phyloP scores from a whole-genome alignment of 30 jellyfish, hydroid and myxozoan genomes.

The Turritopsis rubra region DNA sequence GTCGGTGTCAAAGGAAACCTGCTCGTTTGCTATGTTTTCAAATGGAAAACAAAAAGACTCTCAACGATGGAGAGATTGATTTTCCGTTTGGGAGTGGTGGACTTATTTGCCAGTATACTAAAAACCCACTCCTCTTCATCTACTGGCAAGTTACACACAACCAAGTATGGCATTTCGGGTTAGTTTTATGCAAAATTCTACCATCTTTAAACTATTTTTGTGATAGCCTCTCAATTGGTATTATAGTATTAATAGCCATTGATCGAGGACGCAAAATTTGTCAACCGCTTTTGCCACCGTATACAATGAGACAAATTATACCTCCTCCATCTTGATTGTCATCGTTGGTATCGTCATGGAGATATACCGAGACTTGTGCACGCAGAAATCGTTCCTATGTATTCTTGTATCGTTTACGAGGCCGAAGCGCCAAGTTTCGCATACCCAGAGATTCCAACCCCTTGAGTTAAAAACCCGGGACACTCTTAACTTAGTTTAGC shows the following conservation, averaged over 20 bases:
- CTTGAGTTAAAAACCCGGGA: too few relatives aligned
- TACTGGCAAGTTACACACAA: constrained; percentile 44
- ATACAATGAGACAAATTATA: constrained; percentile 29
- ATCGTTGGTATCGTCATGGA: constrained; percentile 23
- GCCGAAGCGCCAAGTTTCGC: constrained; percentile 29
- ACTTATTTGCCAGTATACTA: constrained; percentile 49
- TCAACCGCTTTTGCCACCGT: constrained; percentile 43
- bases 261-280: constrained; percentile 71
- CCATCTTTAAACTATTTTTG: constrained; percentile 38
- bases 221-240: constrained; percentile 42
- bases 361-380: constrained; percentile 27
- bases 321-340: not conserved
- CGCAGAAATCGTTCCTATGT: constrained; percentile 19
- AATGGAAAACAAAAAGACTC: constrained; percentile 16
- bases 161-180: constrained; percentile 63
- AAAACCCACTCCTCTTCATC: constrained; percentile 40
- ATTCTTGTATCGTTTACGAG: constrained; percentile 34
- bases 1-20: constrained; percentile 55
- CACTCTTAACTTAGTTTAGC: too few relatives aligned
- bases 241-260: constrained; percentile 43
- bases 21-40: constrained; percentile 46
- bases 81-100: constrained; percentile 50
- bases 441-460: too few relatives aligned
- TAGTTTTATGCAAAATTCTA: constrained; percentile 48
- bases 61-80: constrained; percentile 48